Conservation (phyloP, 2,113 vertebrate species). For the Channa argus region DNA sequence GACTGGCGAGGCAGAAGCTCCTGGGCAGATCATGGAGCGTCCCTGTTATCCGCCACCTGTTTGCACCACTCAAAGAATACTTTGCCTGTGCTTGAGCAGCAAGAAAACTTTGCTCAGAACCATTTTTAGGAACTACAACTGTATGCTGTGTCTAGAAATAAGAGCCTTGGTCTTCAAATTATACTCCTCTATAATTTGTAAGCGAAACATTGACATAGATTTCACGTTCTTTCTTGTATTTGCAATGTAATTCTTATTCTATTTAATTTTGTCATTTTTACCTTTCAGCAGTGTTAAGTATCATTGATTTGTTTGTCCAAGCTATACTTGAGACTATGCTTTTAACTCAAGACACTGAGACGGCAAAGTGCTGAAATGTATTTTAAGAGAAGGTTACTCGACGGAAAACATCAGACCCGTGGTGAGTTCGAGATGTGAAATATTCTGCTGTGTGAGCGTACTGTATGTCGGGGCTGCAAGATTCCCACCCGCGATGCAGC, state of each 20-base stretch:
- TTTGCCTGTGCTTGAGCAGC: conserved; percentile 92
- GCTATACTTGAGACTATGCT: conserved; percentile 86
- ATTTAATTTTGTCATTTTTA: conserved; percentile 90
- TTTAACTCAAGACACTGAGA: conserved; percentile 83
- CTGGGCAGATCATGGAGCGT: conserved; percentile 98
- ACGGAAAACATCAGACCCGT: conserved; percentile 51
- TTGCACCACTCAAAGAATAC: conserved; percentile 98
- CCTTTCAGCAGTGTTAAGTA: conserved; percentile 93
- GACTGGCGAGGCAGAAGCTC: conserved; percentile 96
- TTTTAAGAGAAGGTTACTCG: conserved; percentile 51
- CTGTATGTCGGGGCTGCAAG: conserved; percentile 40
- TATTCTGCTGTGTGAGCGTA: conserved; percentile 55
- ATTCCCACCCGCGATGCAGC: conserved; percentile 48
- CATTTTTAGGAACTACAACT: conserved; percentile 73
- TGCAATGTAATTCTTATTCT: conserved; percentile 90
- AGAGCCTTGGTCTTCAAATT: conserved; percentile 78
- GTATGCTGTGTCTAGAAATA: conserved; percentile 73
- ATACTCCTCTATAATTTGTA: conserved; percentile 82
- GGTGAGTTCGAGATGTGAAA: conserved; percentile 54
- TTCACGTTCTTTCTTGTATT: conserved; percentile 89
- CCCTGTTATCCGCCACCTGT: conserved; percentile 98
- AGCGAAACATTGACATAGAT: conserved; percentile 83
- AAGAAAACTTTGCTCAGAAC: conserved; percentile 47
- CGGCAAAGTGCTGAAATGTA: conserved; percentile 66
- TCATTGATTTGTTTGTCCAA: conserved; percentile 88